phyloP scores from a whole-genome alignment of 2,888 invertebrate species.

The Cheilosia grossa region DNA sequence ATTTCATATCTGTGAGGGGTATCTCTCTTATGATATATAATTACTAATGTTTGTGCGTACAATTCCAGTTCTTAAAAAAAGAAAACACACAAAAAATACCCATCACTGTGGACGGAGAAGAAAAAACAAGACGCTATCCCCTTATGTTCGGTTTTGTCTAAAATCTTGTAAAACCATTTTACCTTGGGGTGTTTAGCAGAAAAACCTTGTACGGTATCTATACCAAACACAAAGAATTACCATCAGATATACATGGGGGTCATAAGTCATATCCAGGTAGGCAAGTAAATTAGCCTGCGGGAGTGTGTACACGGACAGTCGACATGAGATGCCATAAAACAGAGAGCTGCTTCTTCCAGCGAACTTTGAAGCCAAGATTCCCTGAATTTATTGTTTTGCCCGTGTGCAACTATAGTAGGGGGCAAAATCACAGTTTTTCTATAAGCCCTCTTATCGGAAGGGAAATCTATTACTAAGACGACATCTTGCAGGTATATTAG shows the following conservation, averaged over 20 bases:
- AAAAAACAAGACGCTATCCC: slow-evolving; percentile 62
- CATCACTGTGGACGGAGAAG: background rate
- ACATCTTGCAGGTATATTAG: slow-evolving; percentile 47
- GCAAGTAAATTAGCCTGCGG: slow-evolving; percentile 73
- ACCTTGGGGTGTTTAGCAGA: slow-evolving; percentile 71
- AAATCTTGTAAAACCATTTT: slow-evolving; percentile 70
- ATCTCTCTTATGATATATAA: slow-evolving; percentile 71
- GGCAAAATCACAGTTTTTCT: slow-evolving; percentile 42
- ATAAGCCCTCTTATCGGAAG: slow-evolving; percentile 23
- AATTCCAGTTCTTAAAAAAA: slow-evolving; percentile 64
- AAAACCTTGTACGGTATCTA: slow-evolving; percentile 50
- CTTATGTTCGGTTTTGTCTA: slow-evolving; percentile 70
- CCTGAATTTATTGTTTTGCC: slow-evolving; percentile 51
- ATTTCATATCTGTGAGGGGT: slow-evolving; percentile 65
- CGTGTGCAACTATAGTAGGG: background rate
- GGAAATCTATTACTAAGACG: slow-evolving; percentile 24
- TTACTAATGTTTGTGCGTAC: slow-evolving; percentile 71
- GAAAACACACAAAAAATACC: slow-evolving; percentile 20
- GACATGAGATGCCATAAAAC: slow-evolving; percentile 57
- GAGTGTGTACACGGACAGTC: slow-evolving; percentile 55
- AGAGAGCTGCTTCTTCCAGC: slow-evolving; percentile 33
- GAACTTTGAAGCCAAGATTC: slow-evolving; percentile 24
- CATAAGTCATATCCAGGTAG: slow-evolving; percentile 74
- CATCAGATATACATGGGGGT: slow-evolving; percentile 70
- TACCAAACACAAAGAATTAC: slow-evolving; percentile 48